Evolutionary conservation across 2,113 vertebrate genomes (phyloP), one percentile per base, ranked within the genome.

Genomic region (Zosterops pallidus): DNA sequence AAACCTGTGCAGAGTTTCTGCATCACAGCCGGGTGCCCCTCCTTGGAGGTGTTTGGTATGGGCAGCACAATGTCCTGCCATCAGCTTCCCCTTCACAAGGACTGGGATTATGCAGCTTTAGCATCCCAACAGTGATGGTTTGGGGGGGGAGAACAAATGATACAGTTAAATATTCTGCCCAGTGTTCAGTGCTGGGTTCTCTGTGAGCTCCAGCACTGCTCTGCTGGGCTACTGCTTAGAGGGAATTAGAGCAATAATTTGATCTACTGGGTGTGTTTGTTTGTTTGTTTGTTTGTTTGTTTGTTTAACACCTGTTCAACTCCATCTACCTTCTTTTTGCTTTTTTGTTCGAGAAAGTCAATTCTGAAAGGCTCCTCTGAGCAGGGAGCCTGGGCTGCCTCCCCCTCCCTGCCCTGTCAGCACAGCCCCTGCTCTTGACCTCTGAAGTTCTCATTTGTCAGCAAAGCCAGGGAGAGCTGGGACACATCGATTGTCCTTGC

Each of bases 401-500:
- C 71, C 71, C n/a, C 39, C 6, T 56, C 17, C 6, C 59, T 35
- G 55, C 50, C 26, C 29, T 91, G 57, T 88, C 80, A 92, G 71
- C 80, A 57, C 83, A 81, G 59, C 55, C 35, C 71, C 79, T 83
- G 91, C 78, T 89, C 37, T 33, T 28, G 44, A 41, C 63, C 42
- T 29, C 83, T 35, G 72, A 23, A n/a, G 14, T 14, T 15, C 75
- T 39, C 0, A 0, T 17, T 84, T 29, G 8, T 74, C 72, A 76
- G 79, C 25, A 33, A 6, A 46, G 46, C 52, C 15, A 44, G 31
- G 63, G 33, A 59, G 71, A 23, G 42, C 52, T 77, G 74, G 96
- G 88, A 69, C 77, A 11, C 47, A 89, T 98, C 35, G 93, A 98
- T 98, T 88, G 87, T 60, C 79, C 82, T 97, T 31, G 97, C 97